Conservation (phyloP, 2,797 vertebrate genomes). For the Rhabdomys pumilio region DNA sequence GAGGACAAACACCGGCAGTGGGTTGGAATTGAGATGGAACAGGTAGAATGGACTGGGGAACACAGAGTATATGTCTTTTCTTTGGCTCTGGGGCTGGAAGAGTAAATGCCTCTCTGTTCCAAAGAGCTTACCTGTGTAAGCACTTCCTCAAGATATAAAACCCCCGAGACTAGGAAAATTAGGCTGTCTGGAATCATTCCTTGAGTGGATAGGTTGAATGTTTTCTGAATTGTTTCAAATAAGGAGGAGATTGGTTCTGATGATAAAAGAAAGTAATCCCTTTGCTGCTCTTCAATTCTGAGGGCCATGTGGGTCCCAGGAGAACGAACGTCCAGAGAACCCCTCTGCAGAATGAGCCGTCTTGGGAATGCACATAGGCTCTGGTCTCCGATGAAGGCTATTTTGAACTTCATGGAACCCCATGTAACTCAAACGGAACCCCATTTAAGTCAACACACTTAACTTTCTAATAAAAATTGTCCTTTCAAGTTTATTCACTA, state of each 20-base stretch:
- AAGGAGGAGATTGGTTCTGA: neutral
- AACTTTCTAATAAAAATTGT: neutral
- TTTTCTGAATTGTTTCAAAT: neutral
- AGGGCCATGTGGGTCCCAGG: neutral
- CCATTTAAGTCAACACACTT: neutral
- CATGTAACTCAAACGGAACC: neutral
- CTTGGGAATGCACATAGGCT: neutral
- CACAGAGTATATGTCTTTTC: neutral
- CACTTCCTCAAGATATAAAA: neutral
- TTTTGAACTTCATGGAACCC: neutral
- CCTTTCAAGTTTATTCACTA: neutral
- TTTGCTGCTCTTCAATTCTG: neutral
- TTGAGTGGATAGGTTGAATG: neutral
- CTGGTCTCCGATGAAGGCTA: neutral
- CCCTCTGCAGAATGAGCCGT: accelerated
- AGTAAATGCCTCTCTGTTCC: neutral
- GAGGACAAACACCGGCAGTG: neutral
- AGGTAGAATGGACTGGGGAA: neutral
- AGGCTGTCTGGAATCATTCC: neutral
- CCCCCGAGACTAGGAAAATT: neutral
- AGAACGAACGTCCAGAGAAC: neutral
- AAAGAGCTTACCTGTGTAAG: neutral
- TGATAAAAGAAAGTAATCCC: neutral
- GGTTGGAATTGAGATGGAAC: neutral
- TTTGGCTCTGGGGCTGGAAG: neutral